Base-by-base conservation (phyloP, 2,113 vertebrate species). In the Crotalus viridis region DNA sequence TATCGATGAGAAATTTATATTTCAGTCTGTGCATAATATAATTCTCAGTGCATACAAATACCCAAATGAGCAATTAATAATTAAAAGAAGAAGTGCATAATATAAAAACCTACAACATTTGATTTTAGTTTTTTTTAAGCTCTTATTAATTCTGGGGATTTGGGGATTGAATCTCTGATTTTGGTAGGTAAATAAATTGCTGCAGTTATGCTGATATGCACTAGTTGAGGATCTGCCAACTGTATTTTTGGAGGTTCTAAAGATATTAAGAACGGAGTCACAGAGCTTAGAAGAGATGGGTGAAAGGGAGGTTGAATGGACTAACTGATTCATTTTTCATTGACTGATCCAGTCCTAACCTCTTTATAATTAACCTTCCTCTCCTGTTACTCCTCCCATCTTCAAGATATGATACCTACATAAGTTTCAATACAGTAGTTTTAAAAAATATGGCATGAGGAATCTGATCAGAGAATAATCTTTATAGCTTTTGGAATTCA, bases 321-420 rank as follows among this genome's bases (percentile, higher is more conserved):
- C 56, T 87, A 94, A 64, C 95, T 61, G 93, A 24, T 69, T 95
- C 93, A 43, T 89, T 94, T 93, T 95, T 91, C 91, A 91, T 91
- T 89, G 86, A 22, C 54, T 85, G 54, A 89, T 39, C 85, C 69
- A 69, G 91, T 87, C 95, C 92, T 0, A 6, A 91, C 96, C 91
- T 87, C 69, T 0, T 4, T 93, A 55, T 94, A 89, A 95, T 95
- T 96, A 97, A 96, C 95, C 1, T 5, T 91, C n/a, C 94, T 39
- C 95, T 57, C 94, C 21, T 21, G 43, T n/a, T 51, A 89, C 90
- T 64, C 17, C 55, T 95, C 92, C 95, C 95, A 92, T 93, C 95
- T 13, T 56, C 74, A 89, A 89, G 89, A 0, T 59, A 39, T 3
- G 0, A 91, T 93, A 19, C 90, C 90, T 89, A 64, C 33, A 43